Evolutionary conservation across 2,797 vertebrate genomes (phyloP).

Genomic region (Borostomias antarcticus): DNA sequence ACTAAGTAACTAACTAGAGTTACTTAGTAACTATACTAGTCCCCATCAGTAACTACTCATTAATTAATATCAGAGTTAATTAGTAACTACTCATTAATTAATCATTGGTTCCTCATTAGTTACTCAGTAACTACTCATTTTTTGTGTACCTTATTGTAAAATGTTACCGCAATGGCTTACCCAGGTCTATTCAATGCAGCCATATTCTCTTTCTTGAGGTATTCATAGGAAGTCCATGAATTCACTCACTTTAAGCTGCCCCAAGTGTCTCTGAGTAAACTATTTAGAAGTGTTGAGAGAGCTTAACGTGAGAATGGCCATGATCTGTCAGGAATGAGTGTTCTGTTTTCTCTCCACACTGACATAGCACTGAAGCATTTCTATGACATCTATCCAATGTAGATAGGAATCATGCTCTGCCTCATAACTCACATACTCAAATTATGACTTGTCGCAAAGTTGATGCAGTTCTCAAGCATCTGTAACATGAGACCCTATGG

Average conservation of each 20-base stretch:
- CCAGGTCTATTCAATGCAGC: no score
- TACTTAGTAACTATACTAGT: no score
- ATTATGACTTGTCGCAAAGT: neutral
- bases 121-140: no score
- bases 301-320: neutral
- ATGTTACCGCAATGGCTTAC: no score
- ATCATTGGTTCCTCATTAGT: no score
- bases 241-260: neutral
- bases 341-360: conserved; percentile 11
- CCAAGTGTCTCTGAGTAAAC: neutral
- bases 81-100: no score
- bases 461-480: conserved; percentile 35
- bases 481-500: conserved; percentile 17
- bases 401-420: conserved; percentile 4
- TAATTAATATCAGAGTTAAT: no score
- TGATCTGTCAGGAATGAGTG: neutral
- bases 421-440: neutral
- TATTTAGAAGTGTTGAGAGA: neutral
- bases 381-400: neutral
- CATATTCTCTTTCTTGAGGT: no score
- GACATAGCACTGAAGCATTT: neutral
- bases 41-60: no score
- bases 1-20: no score
- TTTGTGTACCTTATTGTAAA: no score
- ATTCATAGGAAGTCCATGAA: no score